Percentiles rank a stretch among this genome's conserved stretches.
phyloP scores from a whole-genome alignment of 2,888 invertebrate genomes.

The Thereva nobilitata region DNA sequence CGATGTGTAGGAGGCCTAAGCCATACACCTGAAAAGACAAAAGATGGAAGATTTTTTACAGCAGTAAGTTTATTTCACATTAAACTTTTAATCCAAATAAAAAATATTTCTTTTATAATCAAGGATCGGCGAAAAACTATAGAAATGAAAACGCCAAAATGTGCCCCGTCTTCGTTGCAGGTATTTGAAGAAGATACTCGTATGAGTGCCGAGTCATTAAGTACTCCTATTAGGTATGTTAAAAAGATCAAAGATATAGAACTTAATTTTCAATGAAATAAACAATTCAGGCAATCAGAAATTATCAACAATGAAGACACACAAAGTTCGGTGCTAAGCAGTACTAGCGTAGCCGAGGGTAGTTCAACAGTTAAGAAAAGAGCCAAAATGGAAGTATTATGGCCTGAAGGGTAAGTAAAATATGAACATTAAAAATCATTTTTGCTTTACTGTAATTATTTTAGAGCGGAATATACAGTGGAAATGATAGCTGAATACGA shows the following conservation, averaged over 20 bases:
- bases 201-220: slow-evolving; percentile 71
- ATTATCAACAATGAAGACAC: slow-evolving; percentile 67
- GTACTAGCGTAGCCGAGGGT: slow-evolving; percentile 55
- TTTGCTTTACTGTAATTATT: slow-evolving; percentile 33
- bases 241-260: no score
- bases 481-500: slow-evolving; percentile 91
- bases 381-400: slow-evolving; percentile 60
- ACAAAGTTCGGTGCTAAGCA: slow-evolving; percentile 80
- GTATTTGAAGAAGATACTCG: slow-evolving; percentile 75
- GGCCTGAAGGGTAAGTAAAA: slow-evolving; percentile 57
- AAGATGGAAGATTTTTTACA: slow-evolving; percentile 51
- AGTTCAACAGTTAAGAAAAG: slow-evolving; percentile 42
- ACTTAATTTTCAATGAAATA: no score
- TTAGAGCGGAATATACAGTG: slow-evolving; percentile 71
- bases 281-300: slow-evolving; percentile 52
- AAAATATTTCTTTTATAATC: slow-evolving; percentile 21
- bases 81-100: not conserved
- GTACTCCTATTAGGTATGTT: slow-evolving; percentile 60
- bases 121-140: slow-evolving; percentile 41
- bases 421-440: not conserved
- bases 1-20: slow-evolving; percentile 55
- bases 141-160: slow-evolving; percentile 59
- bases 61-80: slow-evolving; percentile 50
- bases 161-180: slow-evolving; percentile 60
- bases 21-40: slow-evolving; percentile 54